Evolutionary conservation across 2,888 invertebrate genomes (phyloP), one percentile per base, ranked within the genome.

Genomic region (Pyrgus malvae): DNA sequence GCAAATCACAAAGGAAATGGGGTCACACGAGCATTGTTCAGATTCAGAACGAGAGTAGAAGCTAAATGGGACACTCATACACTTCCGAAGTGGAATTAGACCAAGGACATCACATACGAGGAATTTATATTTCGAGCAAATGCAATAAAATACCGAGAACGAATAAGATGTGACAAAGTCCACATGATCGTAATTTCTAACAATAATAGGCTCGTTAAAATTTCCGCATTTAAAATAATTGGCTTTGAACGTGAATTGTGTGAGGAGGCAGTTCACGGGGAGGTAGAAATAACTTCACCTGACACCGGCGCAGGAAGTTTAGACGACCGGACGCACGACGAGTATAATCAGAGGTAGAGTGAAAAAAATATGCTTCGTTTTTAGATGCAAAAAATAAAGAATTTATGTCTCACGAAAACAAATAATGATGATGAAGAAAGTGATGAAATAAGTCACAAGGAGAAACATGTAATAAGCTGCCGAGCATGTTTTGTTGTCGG

Each of bases 241-340:
- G 80, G 72, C 83, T 83, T 83, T 83, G 82, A 87, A 83, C 84
- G 74, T 83, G 84, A 81, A 86, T 79, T 74, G 70, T 72, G 67
- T 59, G 67, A 61, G 67, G 60, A 61, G 67, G 61, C 69, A 74
- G 83, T 84, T 83, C 79, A 84, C 71, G 82, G 80, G 79, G 78
- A 81, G 70, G 78, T 80, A 77, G 76, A 83, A 84, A 85, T 84
- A 84, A 79, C 76, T 81, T 69, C 76, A 82, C 78, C 83, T 81
- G 83, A 78, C 81, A 72, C 68, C 63, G 62, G 29, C 74, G 72
- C 86, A 81, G 86, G 87, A 85, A 84, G 80, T 78, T 74, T 70
- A 78, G 74, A 67, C 76, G 76, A 72, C 59, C 72, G 76, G 68
- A 65, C 77, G 69, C 64, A 69, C 72, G 61, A 68, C 64, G 68